These are phyloP conservation scores for Melipona quadrifasciata DNA, from an alignment of 1,140 invertebrate genomes.

Conservation along the genomic window DNA sequence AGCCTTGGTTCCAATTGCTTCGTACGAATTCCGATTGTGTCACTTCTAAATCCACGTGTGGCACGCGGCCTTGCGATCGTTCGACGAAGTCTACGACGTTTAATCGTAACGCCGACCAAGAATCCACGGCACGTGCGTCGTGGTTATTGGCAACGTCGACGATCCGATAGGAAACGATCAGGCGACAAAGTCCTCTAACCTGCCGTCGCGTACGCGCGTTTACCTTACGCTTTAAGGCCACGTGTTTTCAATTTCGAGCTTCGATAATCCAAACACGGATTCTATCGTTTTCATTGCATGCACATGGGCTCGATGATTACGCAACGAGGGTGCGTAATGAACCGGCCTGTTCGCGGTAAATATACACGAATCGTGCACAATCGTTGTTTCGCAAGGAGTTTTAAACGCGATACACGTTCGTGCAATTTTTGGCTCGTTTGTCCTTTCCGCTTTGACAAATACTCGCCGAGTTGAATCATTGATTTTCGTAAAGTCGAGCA, in stretches of 20 bases:
- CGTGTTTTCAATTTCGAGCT: constrained; percentile 60
- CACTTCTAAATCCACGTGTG: constrained; percentile 24
- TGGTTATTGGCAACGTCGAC: not conserved
- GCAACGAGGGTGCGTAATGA: constrained; percentile 37
- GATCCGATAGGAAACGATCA: constrained; percentile 24
- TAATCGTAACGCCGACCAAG: constrained; percentile 12
- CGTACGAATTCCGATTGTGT: constrained; percentile 32
- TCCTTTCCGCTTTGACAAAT: too few species aligned
- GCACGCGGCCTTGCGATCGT: constrained; percentile 35
- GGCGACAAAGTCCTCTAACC: not conserved
- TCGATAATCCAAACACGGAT: constrained; percentile 61
- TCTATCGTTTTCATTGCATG: constrained; percentile 32
- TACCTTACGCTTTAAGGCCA: constrained; percentile 43
- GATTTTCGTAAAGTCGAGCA: too few species aligned
- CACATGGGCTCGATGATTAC: constrained; percentile 34
- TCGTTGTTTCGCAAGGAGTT: too few species aligned
- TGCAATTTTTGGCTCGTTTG: too few species aligned
- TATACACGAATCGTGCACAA: too few species aligned
- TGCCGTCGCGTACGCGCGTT: constrained; percentile 22
- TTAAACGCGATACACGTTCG: too few species aligned
- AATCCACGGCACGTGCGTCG: constrained; percentile 39
- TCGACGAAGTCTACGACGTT: constrained; percentile 24
- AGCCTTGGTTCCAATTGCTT: constrained; percentile 10
- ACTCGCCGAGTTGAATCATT: too few species aligned
- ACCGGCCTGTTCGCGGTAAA: not conserved